These are phyloP conservation scores for Chiroxiphia lanceolata DNA, from an alignment of 2,797 vertebrate genomes.

Conservation along the genomic window DNA sequence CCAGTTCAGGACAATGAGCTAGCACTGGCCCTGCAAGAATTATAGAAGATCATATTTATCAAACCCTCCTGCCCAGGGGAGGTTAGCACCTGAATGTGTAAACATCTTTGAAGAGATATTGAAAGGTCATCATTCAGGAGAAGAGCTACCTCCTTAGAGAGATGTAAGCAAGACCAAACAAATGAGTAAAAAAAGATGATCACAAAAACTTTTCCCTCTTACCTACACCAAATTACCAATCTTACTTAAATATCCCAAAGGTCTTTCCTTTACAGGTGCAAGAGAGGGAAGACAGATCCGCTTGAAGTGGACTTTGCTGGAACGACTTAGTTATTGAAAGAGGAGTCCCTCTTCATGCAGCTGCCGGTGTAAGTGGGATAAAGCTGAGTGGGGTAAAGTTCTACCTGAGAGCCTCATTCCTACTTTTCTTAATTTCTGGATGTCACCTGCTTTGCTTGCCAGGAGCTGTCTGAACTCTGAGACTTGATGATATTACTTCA, in stretches of 20 bases:
- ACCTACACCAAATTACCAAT: neutral
- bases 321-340: neutral
- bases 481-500: neutral
- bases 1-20: neutral
- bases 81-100: constrained; percentile 43
- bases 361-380: neutral
- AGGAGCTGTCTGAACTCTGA: constrained; percentile 1
- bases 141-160: neutral
- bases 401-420: constrained; percentile 29
- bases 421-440: neutral
- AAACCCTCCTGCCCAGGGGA: constrained; percentile 3
- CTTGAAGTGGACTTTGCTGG: neutral
- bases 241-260: neutral
- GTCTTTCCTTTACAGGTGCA: constrained; percentile 2
- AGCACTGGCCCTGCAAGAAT: neutral
- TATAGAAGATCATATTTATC: neutral
- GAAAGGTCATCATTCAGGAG: constrained; percentile 12
- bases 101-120: constrained; percentile 28
- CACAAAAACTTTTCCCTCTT: neutral
- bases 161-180: neutral
- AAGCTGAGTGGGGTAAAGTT: neutral
- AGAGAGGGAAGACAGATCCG: constrained; percentile 8
- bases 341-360: neutral
- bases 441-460: neutral
- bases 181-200: neutral